Evolutionary conservation across 2,113 vertebrate species (phyloP).

Genomic region (Hystrix cristata): DNA sequence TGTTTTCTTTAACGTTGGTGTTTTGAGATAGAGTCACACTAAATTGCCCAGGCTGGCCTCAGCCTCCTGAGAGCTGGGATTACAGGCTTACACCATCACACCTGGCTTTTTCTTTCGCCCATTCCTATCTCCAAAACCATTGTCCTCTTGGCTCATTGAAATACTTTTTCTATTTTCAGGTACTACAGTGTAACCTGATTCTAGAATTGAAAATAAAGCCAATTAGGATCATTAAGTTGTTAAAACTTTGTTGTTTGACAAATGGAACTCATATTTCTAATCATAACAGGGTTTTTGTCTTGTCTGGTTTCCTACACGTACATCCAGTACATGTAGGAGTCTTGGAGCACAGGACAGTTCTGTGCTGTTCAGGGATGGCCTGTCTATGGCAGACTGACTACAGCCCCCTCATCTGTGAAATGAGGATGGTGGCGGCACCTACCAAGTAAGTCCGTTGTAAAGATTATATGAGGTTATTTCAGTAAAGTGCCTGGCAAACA

Average conservation of each 20-base stretch:
- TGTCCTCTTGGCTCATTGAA: background rate
- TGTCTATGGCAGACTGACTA: background rate
- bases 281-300: background rate
- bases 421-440: background rate
- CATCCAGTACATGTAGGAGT: background rate
- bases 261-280: background rate
- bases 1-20: background rate
- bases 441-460: background rate
- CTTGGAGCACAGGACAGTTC: background rate
- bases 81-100: background rate
- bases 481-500: background rate
- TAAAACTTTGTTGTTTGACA: background rate
- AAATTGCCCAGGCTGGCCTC: background rate
- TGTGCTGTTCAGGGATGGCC: background rate
- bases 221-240: background rate
- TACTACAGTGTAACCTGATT: too few relatives aligned
- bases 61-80: background rate
- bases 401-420: background rate
- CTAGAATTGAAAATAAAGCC: background rate
- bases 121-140: background rate
- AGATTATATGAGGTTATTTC: background rate
- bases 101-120: background rate
- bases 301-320: background rate
- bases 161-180: background rate
- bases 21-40: background rate